phyloP scores from a whole-genome alignment of 1,140 invertebrate genomes.

The Cataglyphis hispanica region DNA sequence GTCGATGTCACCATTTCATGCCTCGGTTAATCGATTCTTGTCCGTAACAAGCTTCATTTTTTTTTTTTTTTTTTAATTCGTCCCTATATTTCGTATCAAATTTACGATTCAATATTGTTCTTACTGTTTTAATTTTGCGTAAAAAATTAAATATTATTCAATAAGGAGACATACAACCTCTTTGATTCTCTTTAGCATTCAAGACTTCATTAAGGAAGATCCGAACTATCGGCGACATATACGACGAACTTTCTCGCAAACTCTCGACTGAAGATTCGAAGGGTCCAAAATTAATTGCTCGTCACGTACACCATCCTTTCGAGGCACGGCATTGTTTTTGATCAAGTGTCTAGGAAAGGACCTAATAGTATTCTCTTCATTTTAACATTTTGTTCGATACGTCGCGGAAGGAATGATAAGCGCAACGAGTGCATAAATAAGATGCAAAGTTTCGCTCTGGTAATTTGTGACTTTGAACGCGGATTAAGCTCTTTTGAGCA shows the following conservation, averaged over 20 bases:
- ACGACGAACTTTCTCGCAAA: conserved; percentile 22
- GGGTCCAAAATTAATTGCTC: conserved; percentile 70
- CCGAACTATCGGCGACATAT: conserved; percentile 37
- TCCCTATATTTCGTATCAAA: not conserved
- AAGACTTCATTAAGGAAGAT: conserved; percentile 35
- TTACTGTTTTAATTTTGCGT: not conserved
- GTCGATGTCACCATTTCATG: conserved; percentile 28
- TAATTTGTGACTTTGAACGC: conserved; percentile 19
- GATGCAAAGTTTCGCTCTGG: conserved; percentile 16
- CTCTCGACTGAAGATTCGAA: conserved; percentile 60
- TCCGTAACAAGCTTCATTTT: not conserved
- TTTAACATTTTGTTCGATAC: conserved; percentile 40
- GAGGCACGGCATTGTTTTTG: conserved; percentile 12
- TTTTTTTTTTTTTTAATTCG: not conserved
- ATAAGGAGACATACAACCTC: conserved; percentile 10
- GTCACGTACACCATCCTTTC: conserved; percentile 66
- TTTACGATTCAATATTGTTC: not conserved
- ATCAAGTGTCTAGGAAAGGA: conserved; percentile 57
- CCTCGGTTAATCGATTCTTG: not conserved
- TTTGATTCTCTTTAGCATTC: not conserved
- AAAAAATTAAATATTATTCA: not conserved
- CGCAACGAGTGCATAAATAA: conserved; percentile 47
- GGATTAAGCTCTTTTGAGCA: conserved; percentile 27
- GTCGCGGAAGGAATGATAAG: conserved; percentile 29
- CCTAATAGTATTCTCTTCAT: conserved; percentile 35